Base-by-base conservation (phyloP, 1,140 invertebrate species). In the Ganaspis sp. region DNA sequence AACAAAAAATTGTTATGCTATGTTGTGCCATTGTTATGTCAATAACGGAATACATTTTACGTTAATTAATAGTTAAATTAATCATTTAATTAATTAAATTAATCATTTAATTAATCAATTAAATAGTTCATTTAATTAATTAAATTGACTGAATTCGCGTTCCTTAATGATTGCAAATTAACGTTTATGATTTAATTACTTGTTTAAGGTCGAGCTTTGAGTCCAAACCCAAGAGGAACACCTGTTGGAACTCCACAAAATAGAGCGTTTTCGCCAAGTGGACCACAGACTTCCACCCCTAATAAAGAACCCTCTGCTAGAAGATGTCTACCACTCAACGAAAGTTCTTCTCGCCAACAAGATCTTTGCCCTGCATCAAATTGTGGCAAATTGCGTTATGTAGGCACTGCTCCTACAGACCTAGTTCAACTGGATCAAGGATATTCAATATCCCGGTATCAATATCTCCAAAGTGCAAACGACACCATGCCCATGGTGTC, bases 271-370 rank as follows among this genome's bases (percentile, higher is more conserved):
- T 83, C 86, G 5, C 75, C 81, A 0, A 79, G 64, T 0, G 84
- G 87, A 15, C 85, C 86, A 1, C 87, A 88, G 45, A 88, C 90
- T 0, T 91, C 90, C 17, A 91, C 90, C 0, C 90, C 90, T 4
- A 91, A 89, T 73, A 91, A 91, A 77, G 90, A 91, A 75, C 82
- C 90, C 2, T 89, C 90, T 17, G 90, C 90, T 0, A 78, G 90
- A 21, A 83, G 90, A 77, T 91, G 90, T 77, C 75, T 91, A 29
- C 90, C 90, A 0, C 73, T 91, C 5, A 72, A 84, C 9, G 89
- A 90, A 77, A 84, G 84, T 21, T 81, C 87, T 0, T 77, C 83
- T 0, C 79, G 87, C 6, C 87, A 82, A 9, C 84, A 84, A 71
- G 88, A 87, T 0, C 73, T 84, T 38, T 87, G 83, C 37, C 81